A percentile compares a stretch with the other conserved stretches of the same genome.
Conservation (phyloP, 2,888 invertebrate species). For the Zele albiditarsus region DNA sequence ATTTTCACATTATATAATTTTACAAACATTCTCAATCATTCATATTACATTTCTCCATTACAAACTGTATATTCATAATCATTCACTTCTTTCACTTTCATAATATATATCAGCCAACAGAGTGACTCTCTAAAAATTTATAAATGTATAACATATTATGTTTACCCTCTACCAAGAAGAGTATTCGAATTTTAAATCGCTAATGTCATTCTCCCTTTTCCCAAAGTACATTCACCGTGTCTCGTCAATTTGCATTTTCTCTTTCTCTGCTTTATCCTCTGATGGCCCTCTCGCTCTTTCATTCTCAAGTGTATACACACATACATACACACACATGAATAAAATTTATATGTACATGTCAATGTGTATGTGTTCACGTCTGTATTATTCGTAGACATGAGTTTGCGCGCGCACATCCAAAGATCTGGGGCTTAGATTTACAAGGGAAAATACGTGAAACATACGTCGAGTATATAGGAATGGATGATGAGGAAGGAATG, state of each 20-base stretch:
- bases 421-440: constrained; percentile 43
- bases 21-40: too few species aligned
- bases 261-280: constrained; percentile 25
- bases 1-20: too few species aligned
- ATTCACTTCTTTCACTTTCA: neutral
- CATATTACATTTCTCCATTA: too few species aligned
- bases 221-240: constrained; percentile 42
- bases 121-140: too few species aligned
- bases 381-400: constrained; percentile 37
- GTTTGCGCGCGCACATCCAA: constrained; percentile 16
- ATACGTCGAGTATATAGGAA: constrained; percentile 26
- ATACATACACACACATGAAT: too few species aligned
- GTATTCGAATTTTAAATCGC: constrained; percentile 30
- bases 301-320: constrained; percentile 1
- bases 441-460: constrained; percentile 48
- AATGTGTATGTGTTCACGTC: neutral
- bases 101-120: too few species aligned
- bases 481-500: constrained; percentile 41
- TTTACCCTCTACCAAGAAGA: constrained; percentile 4
- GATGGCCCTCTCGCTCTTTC: constrained; percentile 17
- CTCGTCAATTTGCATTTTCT: constrained; percentile 44
- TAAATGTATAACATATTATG: neutral
- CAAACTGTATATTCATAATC: neutral
- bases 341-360: too few species aligned
- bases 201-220: constrained; percentile 33